Base-by-base conservation (phyloP, 2,113 vertebrate genomes). In the Ornithorhynchus anatinus region DNA sequence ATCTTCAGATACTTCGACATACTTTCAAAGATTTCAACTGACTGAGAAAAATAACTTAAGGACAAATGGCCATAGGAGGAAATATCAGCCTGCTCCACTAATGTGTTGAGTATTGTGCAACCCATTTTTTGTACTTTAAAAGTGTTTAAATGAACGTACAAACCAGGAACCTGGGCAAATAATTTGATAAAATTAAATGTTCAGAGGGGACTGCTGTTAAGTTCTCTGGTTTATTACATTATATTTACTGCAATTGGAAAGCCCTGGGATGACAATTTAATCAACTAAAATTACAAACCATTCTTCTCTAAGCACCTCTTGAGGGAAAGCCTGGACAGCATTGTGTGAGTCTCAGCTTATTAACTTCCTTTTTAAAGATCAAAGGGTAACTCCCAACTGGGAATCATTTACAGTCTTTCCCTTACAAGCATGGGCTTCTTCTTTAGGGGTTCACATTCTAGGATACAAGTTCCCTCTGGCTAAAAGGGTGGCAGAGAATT, bases 201-300 rank as follows among this genome's bases (percentile, higher is more conserved):
- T 59, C 45, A 61, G 19, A 33, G 42, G 25, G 52, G 51, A 56
- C 32, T 11, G 27, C 29, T 68, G 59, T 66, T 74, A 78, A 80
- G 31, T 58, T 66, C n/a, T 52, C 50, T 63, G 12, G 31, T 45
- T 84, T 68, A 69, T 73, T 77, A 59, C 16, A 47, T 63, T 69
- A 53, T 69, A 38, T 59, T 77, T 69, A 71, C 59, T 69, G 27
- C 40, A 50, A 65, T 77, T 75, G 59, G 65, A 82, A 62, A 47
- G 72, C 20, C 19, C 70, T 67, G 62, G 79, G 74, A 64, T 65
- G 72, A 45, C 13, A 35, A 32, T 44, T 47, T 78, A 72, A 67
- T 75, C 44, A 53, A 51, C 52, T 23, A 20, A 88, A 70, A 5
- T 44, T 72, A 80, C 31, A 31, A 53, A 40, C 16, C 63, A 9